These are phyloP conservation scores for Noturus placidus DNA, from an alignment of 2,113 vertebrate genomes.

Conservation along the genomic window DNA sequence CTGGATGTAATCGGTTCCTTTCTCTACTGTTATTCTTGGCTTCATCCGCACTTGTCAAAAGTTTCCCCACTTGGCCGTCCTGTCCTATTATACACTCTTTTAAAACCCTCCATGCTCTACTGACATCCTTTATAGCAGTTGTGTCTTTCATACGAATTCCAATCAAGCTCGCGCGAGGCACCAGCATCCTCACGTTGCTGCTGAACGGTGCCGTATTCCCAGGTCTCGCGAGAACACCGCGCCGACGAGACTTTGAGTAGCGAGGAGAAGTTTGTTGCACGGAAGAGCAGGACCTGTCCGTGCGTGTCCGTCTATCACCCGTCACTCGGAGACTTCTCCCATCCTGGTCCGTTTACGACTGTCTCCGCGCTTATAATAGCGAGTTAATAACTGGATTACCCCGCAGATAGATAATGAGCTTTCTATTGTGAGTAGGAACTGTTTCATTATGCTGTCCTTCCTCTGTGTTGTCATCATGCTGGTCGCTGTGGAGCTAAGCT, in stretches of 20 bases:
- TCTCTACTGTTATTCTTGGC: neutral
- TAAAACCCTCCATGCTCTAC: neutral
- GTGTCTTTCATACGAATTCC: no score
- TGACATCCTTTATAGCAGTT: neutral
- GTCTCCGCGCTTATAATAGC: neutral
- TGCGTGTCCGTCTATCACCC: neutral
- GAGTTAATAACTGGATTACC: neutral
- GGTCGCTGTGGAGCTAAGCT: conserved; percentile 13
- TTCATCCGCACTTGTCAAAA: neutral
- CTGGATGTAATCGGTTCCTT: neutral
- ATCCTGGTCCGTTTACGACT: neutral
- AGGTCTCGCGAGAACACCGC: conserved; percentile 47
- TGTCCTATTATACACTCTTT: no score
- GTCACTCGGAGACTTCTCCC: neutral
- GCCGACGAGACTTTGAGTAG: conserved; percentile 52
- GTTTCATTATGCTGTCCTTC: neutral
- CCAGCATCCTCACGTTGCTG: neutral
- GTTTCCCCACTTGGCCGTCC: neutral
- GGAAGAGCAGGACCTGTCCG: conserved; percentile 23
- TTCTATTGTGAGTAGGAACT: conserved; percentile 60
- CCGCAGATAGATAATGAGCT: conserved; percentile 56
- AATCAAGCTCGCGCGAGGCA: neutral
- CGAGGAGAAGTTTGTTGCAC: conserved; percentile 57
- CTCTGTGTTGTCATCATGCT: neutral
- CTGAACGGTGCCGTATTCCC: no score